These are phyloP conservation scores for Fistularia commersonii DNA, from an alignment of 2,797 vertebrate genomes.

Conservation along the genomic window DNA sequence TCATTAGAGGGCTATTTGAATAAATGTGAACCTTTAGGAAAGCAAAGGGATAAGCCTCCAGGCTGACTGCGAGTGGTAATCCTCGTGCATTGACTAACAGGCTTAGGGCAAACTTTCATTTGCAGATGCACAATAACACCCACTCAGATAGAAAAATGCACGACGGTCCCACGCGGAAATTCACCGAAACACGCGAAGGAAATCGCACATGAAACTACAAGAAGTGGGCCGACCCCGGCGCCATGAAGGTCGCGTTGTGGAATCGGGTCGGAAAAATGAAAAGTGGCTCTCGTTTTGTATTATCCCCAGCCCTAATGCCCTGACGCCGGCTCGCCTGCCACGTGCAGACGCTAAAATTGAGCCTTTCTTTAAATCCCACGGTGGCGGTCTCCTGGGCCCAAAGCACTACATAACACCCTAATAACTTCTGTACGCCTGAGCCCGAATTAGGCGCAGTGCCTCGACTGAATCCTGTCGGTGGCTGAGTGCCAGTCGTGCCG, in stretches of 20 bases:
- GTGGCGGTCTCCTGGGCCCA: constrained; percentile 50
- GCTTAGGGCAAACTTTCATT: constrained; percentile 56
- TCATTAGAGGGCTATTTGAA: constrained; percentile 70
- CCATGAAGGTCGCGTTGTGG: no score
- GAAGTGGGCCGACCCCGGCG: no score
- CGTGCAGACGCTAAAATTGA: constrained; percentile 29
- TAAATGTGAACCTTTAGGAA: constrained; percentile 66
- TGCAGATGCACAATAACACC: constrained; percentile 6
- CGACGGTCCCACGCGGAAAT: constrained; percentile 28
- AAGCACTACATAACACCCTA: constrained; percentile 45
- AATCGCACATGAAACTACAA: no score
- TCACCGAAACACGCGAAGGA: constrained; percentile 37
- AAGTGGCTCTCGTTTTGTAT: no score
- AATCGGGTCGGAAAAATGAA: no score
- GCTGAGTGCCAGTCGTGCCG: constrained; percentile 53
- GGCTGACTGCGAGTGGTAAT: constrained; percentile 64
- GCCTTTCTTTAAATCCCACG: constrained; percentile 47
- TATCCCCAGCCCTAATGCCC: no score
- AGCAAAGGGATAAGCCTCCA: constrained; percentile 64
- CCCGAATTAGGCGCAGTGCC: constrained; percentile 42
- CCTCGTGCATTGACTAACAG: constrained; percentile 64
- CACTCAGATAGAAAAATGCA: constrained; percentile 14
- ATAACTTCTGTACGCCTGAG: constrained; percentile 55
- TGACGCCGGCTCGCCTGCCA: no score
- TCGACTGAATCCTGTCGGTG: constrained; percentile 42